phyloP scores from a whole-genome alignment of 2,113 vertebrate genomes.

The Xenopus tropicalis region UCB_Xtro_10.0 CM004444.2:164940001-164940500 shows the following conservation, averaged over 20 bases:
- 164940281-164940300: too few species aligned
- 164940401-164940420: too few species aligned
- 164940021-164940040: slow-evolving; percentile 61
- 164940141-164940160: neutral
- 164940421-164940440: too few species aligned
- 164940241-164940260: neutral
- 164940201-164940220: neutral
- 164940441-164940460: too few species aligned
- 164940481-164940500: neutral
- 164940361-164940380: too few species aligned
- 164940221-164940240: neutral
- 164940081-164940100: neutral
- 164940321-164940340: too few species aligned
- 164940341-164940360: too few species aligned
- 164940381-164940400: too few species aligned
- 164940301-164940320: too few species aligned
- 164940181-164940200: neutral
- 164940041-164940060: slow-evolving; percentile 9
- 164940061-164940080: neutral
- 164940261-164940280: neutral
- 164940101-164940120: neutral
- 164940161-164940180: neutral
- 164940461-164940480: neutral
- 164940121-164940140: neutral
- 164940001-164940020: slow-evolving; percentile 63